Percentiles rank a stretch among this genome's conserved stretches.
phyloP scores from a whole-genome alignment of 2,113 vertebrate genomes.

The Leptocoma aspasia region DNA sequence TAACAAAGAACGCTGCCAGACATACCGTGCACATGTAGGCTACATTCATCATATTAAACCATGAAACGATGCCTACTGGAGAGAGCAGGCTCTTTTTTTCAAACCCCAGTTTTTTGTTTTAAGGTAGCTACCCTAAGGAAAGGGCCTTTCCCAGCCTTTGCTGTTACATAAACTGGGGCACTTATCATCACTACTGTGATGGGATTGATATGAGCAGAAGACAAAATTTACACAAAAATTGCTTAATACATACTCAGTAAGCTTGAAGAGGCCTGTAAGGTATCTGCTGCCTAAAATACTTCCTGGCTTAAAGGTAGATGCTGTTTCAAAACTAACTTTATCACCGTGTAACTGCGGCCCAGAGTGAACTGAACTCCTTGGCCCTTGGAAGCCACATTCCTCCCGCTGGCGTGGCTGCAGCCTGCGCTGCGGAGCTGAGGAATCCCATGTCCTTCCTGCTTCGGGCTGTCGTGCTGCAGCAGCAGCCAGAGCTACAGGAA shows the following conservation, averaged over 20 bases:
- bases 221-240: background rate
- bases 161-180: background rate
- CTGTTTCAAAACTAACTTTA: background rate
- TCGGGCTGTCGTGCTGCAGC: background rate
- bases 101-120: background rate
- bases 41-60: background rate
- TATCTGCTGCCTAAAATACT: background rate
- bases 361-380: background rate
- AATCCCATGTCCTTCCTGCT: background rate
- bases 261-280: background rate
- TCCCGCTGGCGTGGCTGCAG: background rate
- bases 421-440: background rate
- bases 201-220: background rate
- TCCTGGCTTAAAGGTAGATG: background rate
- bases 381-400: background rate
- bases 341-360: accelerated
- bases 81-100: background rate
- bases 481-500: background rate
- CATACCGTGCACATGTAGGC: background rate
- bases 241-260: background rate
- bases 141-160: background rate
- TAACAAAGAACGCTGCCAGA: background rate
- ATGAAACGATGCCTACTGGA: background rate
- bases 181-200: background rate
- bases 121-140: background rate